phyloP scores from a whole-genome alignment of 2,113 vertebrate genomes.

The Dasypus novemcinctus region DNA sequence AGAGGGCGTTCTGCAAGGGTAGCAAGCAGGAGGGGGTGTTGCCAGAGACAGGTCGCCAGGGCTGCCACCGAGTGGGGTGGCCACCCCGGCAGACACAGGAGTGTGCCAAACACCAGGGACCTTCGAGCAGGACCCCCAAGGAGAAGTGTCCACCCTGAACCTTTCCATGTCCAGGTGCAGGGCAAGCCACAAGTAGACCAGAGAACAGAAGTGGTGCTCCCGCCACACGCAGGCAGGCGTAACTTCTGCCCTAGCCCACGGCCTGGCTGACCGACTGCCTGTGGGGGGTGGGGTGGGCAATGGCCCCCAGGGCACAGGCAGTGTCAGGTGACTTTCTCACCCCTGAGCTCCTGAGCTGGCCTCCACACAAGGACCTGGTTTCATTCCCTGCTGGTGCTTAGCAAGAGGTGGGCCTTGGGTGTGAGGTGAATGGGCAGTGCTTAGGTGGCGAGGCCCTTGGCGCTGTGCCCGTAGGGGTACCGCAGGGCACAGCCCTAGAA shows the following conservation, averaged over 20 bases:
- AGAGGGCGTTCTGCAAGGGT: not conserved
- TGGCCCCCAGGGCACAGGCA: not conserved
- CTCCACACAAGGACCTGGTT: not conserved
- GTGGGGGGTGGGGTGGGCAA: no score
- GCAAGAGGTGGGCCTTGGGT: not conserved
- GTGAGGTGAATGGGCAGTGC: not conserved
- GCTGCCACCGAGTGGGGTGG: no score
- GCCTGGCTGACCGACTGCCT: accelerated
- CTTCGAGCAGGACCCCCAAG: not conserved
- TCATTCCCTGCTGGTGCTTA: not conserved
- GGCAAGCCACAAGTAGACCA: not conserved
- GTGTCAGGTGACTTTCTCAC: not conserved
- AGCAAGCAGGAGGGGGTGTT: not conserved
- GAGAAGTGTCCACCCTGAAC: not conserved
- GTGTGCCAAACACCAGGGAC: accelerated
- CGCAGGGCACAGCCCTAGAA: not conserved
- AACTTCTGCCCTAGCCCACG: not conserved
- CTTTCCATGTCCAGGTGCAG: not conserved
- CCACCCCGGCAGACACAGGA: not conserved
- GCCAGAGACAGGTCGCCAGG: no score
- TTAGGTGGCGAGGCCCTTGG: not conserved
- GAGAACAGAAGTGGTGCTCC: accelerated
- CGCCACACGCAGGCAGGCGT: no score
- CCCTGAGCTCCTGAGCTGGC: not conserved
- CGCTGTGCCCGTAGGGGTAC: not conserved